Base-by-base conservation (phyloP, 2,888 invertebrate genomes). In the Seladonia tumulorum region DNA sequence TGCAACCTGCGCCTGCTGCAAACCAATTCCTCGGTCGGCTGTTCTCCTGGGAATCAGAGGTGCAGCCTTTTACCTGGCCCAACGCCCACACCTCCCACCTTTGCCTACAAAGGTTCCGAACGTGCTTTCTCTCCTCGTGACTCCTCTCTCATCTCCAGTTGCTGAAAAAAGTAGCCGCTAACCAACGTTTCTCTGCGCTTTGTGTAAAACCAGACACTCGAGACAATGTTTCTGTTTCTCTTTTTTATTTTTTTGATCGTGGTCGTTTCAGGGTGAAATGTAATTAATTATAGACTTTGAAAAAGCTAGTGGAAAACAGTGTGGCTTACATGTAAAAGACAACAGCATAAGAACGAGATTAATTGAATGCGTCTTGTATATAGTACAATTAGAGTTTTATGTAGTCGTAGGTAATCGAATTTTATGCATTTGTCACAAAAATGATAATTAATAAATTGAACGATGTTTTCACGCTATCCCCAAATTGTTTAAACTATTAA, bases 11-110 rank as follows among this genome's bases (percentile, higher is more conserved):
- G 86, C 89, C 90, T 91, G 89, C 87, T 82, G 82, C 75, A 47
- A 76, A 22, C 72, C 60, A 83, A 89, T 90, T 92, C 92, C 89
- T 90, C 87, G 70, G 76, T 76, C 86, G 85, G 86, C 91, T 93
- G 93, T 81, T 93, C 85, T 90, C 93, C 93, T 93, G 92, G 90
- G 88, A 93, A 81, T 89, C 90, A 90, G 92, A 93, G 93, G 93
- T 93, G 91, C 92, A 92, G 88, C 89, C 91, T 92, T 93, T 92
- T 93, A 93, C 93, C 93, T 93, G 93, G 88, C 90, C 90, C 91
- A 90, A 93, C 93, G 93, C 92, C 93, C 91, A 93, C 93, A 92
- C 91, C 91, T 93, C 90, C 90, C 91, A 92, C 90, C 76, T 85
- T 87, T 83, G 47, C 81, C 82, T 85, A 82, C 73, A 2, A 68